phyloP scores from a whole-genome alignment of 2,113 vertebrate species.

The Procavia capensis region DNA sequence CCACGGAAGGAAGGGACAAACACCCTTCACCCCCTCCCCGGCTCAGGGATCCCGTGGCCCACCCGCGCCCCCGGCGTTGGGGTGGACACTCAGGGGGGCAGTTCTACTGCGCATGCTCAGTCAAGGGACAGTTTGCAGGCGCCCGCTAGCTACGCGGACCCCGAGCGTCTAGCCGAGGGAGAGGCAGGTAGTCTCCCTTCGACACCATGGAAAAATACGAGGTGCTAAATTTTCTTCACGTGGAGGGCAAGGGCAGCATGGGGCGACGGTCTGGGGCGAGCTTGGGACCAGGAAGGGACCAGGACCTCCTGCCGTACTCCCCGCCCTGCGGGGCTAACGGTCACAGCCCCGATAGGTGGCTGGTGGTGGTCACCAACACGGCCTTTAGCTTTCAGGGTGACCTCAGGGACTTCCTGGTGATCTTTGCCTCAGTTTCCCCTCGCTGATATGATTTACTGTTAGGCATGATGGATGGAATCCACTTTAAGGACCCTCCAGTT shows the following conservation, averaged over 20 bases:
- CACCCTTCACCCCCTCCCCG: neutral
- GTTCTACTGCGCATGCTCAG: neutral
- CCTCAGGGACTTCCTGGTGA: neutral
- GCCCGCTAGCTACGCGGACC: neutral
- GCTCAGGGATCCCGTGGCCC: neutral
- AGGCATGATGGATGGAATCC: neutral
- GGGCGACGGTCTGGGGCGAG: neutral
- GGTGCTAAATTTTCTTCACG: slow-evolving; percentile 49
- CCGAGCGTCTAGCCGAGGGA: too few species aligned
- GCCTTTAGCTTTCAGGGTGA: neutral
- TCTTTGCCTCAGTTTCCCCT: neutral
- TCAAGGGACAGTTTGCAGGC: neutral
- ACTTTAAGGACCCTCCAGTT: neutral
- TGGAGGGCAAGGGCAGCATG: neutral
- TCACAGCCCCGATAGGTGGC: neutral
- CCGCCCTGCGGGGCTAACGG: neutral
- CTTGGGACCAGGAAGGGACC: neutral
- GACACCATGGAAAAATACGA: slow-evolving; percentile 74
- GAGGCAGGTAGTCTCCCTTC: neutral
- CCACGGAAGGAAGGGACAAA: too few species aligned
- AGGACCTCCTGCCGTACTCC: neutral
- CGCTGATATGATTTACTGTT: neutral
- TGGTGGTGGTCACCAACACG: too few species aligned
- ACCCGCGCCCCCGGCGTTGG: neutral
- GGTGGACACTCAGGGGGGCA: rapidly evolving